Percentiles rank a stretch among this genome's conserved stretches.
These are phyloP conservation scores for Poecilobothrus nobilitatus DNA, from an alignment of 2,888 invertebrate species.

Conservation along the genomic window DNA sequence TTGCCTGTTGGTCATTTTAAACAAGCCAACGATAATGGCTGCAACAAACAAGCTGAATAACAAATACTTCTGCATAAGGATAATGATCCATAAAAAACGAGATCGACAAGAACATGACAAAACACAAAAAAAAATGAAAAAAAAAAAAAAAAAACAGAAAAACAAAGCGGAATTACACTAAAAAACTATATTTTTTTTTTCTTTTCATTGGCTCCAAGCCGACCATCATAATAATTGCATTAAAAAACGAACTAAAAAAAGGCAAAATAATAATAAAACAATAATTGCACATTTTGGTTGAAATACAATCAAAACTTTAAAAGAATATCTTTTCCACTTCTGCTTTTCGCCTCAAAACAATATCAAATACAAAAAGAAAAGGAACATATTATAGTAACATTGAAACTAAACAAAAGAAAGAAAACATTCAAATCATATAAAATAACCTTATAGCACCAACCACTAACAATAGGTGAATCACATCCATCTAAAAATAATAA, in stretches of 20 bases:
- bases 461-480: too few relatives aligned
- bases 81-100: constrained; percentile 1
- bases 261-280: neutral
- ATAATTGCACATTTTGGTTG: neutral
- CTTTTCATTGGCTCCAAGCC: neutral
- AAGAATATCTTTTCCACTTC: neutral
- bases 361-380: neutral
- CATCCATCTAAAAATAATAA: too few relatives aligned
- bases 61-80: constrained; percentile 1
- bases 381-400: too few relatives aligned
- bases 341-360: neutral
- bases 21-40: constrained; percentile 4
- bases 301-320: neutral
- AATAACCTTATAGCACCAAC: neutral
- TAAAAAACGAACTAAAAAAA: neutral
- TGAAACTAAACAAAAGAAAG: too few relatives aligned
- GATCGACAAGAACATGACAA: neutral
- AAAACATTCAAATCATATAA: too few relatives aligned
- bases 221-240: neutral
- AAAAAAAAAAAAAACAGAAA: neutral
- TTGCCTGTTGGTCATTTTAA: constrained; percentile 3
- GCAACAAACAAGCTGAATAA: neutral
- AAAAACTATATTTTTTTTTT: neutral
- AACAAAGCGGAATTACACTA: too few relatives aligned
- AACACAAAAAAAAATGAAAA: neutral